Conservation (phyloP, 2,797 vertebrate species). For the Galago senegalensis region DNA sequence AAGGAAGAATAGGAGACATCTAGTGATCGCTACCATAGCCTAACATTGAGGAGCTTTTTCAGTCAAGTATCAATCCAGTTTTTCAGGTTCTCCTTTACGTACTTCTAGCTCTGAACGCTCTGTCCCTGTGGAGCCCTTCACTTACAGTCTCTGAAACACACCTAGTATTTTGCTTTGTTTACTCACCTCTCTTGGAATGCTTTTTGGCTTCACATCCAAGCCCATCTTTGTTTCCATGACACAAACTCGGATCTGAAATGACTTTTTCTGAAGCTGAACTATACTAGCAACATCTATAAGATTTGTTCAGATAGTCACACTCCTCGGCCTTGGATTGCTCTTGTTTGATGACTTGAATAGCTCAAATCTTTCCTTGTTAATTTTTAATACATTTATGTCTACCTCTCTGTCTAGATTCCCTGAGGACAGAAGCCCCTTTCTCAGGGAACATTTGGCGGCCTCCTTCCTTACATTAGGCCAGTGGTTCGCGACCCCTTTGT, state of each 20-base stretch:
- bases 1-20: background rate
- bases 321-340: background rate
- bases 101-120: background rate
- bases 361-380: background rate
- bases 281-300: background rate
- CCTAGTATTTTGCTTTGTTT: background rate
- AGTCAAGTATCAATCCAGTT: background rate
- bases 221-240: background rate
- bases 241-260: background rate
- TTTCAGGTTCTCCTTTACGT: background rate
- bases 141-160: background rate
- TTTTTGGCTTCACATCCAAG: background rate
- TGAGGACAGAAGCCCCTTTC: background rate
- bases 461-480: background rate
- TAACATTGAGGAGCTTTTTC: background rate
- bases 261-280: background rate
- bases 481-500: no score
- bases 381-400: background rate
- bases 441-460: background rate
- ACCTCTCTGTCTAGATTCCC: background rate
- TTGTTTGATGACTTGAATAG: background rate
- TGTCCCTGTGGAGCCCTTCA: background rate
- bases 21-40: background rate
- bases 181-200: conserved; percentile 12
- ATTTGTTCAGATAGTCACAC: background rate